Percentiles rank a stretch among this genome's conserved stretches.
These are phyloP conservation scores for Papilio dardanus DNA, from an alignment of 1,140 invertebrate genomes.

Conservation along the genomic window DNA sequence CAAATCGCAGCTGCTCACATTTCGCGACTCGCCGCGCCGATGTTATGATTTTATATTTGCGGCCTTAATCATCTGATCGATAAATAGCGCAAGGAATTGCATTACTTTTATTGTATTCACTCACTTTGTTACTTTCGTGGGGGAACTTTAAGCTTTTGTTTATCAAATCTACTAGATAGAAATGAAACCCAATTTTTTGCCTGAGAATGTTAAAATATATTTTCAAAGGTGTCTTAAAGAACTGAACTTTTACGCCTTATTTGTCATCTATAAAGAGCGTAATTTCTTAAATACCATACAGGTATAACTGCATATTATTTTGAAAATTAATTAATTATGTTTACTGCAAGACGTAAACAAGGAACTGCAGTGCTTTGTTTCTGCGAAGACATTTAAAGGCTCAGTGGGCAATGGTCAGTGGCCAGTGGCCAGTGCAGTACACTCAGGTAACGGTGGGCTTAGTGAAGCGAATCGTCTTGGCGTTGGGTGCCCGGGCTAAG, in stretches of 20 bases:
- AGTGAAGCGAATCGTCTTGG: constrained; percentile 64
- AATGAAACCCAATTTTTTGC: background rate
- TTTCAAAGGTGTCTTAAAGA: background rate
- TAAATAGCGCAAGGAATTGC: constrained; percentile 22
- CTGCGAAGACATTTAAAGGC: background rate
- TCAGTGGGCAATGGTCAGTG: constrained; percentile 1
- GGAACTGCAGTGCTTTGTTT: background rate
- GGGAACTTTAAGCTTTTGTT: background rate
- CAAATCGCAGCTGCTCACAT: constrained; percentile 74
- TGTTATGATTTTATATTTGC: constrained; percentile 30
- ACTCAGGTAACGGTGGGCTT: constrained; percentile 52
- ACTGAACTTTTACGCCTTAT: background rate
- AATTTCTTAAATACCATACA: background rate
- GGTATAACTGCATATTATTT: background rate
- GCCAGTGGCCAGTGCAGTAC: background rate
- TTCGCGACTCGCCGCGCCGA: constrained; percentile 52
- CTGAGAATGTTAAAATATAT: background rate
- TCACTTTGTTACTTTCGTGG: background rate
- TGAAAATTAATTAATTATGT: background rate
- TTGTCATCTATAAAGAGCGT: background rate
- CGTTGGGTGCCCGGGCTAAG: constrained; percentile 61
- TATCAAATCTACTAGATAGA: background rate
- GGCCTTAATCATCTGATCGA: constrained; percentile 11
- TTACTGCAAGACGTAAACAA: background rate
- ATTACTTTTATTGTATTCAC: background rate